phyloP scores from a whole-genome alignment of 2,113 vertebrate species.

The Salvelinus fontinalis region DNA sequence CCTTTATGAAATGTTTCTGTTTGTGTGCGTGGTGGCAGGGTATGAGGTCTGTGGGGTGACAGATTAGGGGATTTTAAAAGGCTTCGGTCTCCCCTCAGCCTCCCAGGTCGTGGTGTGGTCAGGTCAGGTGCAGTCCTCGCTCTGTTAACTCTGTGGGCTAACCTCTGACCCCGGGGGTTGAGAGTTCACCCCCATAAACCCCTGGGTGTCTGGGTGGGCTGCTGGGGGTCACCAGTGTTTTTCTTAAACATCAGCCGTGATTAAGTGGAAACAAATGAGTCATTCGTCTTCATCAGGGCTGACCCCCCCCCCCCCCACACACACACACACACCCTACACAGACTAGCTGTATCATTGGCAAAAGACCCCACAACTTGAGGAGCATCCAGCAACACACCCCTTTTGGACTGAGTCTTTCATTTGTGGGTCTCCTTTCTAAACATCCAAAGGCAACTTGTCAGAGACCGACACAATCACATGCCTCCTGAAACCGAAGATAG shows the following conservation, averaged over 20 bases:
- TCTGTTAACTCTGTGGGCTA: slow-evolving; percentile 57
- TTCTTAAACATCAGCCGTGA: slow-evolving; percentile 62
- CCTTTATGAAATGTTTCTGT: slow-evolving; percentile 2
- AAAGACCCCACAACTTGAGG: background rate
- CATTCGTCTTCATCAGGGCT: slow-evolving; percentile 64
- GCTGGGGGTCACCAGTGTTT: slow-evolving; percentile 62
- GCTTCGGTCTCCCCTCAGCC: slow-evolving; percentile 28
- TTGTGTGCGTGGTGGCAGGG: slow-evolving; percentile 11
- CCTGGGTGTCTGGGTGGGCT: slow-evolving; percentile 37
- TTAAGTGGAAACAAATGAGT: slow-evolving; percentile 61
- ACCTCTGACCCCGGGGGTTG: slow-evolving; percentile 53
- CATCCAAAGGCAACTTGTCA: slow-evolving; percentile 18
- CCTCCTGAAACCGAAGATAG: slow-evolving; percentile 41
- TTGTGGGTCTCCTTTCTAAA: slow-evolving; percentile 15
- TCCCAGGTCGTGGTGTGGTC: slow-evolving; percentile 47
- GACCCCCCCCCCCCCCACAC: slow-evolving; percentile 4
- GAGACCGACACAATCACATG: slow-evolving; percentile 18
- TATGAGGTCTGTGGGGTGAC: slow-evolving; percentile 41
- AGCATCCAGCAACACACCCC: slow-evolving; percentile 16
- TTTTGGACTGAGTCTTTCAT: slow-evolving; percentile 27
- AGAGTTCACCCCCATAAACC: slow-evolving; percentile 38
- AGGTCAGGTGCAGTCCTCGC: slow-evolving; percentile 50
- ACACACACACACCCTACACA: background rate
- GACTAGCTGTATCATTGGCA: background rate
- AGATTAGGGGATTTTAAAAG: slow-evolving; percentile 42